These are phyloP conservation scores for Drosophila kohkoa DNA, from an alignment of 1,140 invertebrate species.

Conservation along the genomic window DNA sequence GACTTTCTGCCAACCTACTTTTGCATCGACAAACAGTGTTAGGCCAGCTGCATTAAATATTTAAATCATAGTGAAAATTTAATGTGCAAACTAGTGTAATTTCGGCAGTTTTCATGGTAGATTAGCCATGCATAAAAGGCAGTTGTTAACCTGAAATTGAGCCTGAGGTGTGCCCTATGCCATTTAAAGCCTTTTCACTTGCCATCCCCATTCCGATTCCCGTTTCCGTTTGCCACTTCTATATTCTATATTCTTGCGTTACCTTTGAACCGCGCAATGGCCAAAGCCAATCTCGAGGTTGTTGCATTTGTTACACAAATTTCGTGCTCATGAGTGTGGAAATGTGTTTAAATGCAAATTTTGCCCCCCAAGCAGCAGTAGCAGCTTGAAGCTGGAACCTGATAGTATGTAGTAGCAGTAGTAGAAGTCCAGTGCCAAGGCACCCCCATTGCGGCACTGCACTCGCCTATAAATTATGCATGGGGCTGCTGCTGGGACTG, in stretches of 20 bases:
- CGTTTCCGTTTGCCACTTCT: no score
- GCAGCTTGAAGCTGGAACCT: background rate
- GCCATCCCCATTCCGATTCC: no score
- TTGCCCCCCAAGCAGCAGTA: constrained; percentile 16
- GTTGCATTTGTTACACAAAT: constrained; percentile 49
- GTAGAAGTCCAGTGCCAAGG: constrained; percentile 1
- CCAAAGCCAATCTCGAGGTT: constrained; percentile 3
- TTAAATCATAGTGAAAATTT: background rate
- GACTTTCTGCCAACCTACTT: no score
- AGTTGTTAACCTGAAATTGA: constrained; percentile 5
- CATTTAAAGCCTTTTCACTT: constrained; percentile 12
- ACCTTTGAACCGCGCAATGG: constrained; percentile 3
- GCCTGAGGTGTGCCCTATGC: background rate
- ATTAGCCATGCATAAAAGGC: constrained; percentile 25
- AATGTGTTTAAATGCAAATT: constrained; percentile 73
- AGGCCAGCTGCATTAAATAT: no score
- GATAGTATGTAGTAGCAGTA: background rate
- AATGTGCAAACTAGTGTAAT: constrained; percentile 15
- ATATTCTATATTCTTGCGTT: background rate
- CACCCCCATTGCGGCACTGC: constrained; percentile 40
- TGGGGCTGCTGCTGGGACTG: constrained; percentile 31
- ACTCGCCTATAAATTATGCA: constrained; percentile 70
- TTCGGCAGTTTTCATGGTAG: constrained; percentile 6
- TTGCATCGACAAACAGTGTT: no score
- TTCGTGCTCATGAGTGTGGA: constrained; percentile 71